Percentiles rank a stretch among this genome's conserved stretches.
These are phyloP conservation scores for Cisticola juncidis DNA, from an alignment of 2,113 vertebrate species.

Conservation along the genomic window DNA sequence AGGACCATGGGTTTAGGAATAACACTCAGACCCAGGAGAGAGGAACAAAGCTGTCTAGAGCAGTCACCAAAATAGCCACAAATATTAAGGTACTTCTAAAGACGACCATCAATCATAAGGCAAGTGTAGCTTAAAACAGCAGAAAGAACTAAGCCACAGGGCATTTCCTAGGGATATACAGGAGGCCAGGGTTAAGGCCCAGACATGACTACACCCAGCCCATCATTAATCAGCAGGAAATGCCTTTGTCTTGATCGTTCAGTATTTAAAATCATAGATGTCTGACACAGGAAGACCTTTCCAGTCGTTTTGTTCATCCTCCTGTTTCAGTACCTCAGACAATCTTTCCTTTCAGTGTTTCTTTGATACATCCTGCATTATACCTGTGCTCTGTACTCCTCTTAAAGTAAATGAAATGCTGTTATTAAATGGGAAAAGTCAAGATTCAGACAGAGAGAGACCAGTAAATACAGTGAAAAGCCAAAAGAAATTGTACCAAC, in stretches of 20 bases:
- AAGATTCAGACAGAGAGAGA: not conserved
- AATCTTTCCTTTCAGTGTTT: not conserved
- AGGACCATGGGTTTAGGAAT: not conserved
- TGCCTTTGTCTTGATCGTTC: conserved; percentile 52
- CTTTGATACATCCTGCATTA: not conserved
- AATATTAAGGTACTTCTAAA: conserved; percentile 23
- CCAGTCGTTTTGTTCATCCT: not conserved
- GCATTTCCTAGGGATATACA: conserved; percentile 62
- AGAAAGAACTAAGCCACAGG: conserved; percentile 55
- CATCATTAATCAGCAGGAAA: conserved; percentile 71
- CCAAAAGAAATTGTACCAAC: not conserved
- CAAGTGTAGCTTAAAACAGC: conserved; percentile 31
- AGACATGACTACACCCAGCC: conserved; percentile 66
- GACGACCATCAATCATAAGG: conserved; percentile 48
- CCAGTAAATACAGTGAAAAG: not conserved
- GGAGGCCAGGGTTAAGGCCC: conserved; percentile 64
- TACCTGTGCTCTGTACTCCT: not conserved
- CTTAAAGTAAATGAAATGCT: not conserved
- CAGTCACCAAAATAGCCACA: conserved; percentile 42
- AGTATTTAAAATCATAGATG: conserved; percentile 45
- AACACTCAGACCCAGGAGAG: not conserved
- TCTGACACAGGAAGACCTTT: conserved; percentile 35
- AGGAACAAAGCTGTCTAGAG: conserved; percentile 42
- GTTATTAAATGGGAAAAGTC: not conserved
- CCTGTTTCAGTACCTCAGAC: not conserved